These are phyloP conservation scores for Hybognathus amarus DNA, from an alignment of 2,797 vertebrate genomes.

Conservation along the genomic window DNA sequence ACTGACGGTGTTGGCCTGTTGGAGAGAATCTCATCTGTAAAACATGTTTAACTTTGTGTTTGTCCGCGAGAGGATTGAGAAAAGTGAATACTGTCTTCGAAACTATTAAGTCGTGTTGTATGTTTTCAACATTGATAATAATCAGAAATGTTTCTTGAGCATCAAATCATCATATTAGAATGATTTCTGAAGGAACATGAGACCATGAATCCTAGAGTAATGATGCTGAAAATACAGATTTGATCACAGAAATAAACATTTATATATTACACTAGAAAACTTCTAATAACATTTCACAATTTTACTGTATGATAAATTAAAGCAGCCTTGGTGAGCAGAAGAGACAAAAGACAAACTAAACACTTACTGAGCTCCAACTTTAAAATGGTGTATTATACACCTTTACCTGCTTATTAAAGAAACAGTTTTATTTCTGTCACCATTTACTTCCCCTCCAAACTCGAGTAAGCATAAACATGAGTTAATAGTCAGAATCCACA, in stretches of 20 bases:
- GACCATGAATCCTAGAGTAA: too few relatives aligned
- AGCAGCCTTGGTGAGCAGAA: neutral
- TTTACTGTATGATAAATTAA: neutral
- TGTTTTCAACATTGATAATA: neutral
- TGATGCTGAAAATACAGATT: neutral
- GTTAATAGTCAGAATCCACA: neutral
- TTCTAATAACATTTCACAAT: neutral
- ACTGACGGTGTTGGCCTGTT: neutral
- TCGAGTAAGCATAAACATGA: neutral
- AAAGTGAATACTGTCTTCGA: slow-evolving; percentile 1
- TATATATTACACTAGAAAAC: neutral
- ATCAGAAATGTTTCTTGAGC: neutral
- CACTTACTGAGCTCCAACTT: neutral
- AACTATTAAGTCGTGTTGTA: neutral
- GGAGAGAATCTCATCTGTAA: slow-evolving; percentile 11
- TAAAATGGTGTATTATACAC: neutral
- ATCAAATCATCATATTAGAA: neutral
- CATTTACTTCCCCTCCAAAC: neutral
- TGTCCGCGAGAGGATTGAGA: neutral
- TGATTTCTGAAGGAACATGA: neutral
- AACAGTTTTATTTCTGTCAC: too few relatives aligned
- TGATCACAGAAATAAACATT: neutral
- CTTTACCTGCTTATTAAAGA: too few relatives aligned
- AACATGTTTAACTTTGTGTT: neutral
- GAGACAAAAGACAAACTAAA: neutral